These are phyloP conservation scores for Harlomillsia oculata DNA, from an alignment of 1,140 invertebrate species.

Conservation along the genomic window DNA sequence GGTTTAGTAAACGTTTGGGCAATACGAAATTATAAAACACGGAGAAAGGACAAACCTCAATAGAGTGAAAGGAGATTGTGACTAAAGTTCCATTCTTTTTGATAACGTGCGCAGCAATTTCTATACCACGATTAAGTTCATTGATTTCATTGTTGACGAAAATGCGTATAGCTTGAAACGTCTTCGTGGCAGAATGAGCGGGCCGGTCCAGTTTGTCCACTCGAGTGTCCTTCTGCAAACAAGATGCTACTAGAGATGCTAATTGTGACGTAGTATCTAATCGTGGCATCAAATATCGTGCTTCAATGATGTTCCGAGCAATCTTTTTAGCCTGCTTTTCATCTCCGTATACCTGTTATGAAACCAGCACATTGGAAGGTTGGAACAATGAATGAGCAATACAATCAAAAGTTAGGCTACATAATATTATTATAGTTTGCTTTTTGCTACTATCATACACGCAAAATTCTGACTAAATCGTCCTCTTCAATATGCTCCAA, in stretches of 20 bases:
- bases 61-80: conserved; percentile 79
- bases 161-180: conserved; percentile 87
- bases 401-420: too few species aligned
- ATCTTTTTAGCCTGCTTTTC: conserved; percentile 80
- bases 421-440: too few species aligned
- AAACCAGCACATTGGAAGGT: neutral
- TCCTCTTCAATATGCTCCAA: conserved; percentile 64
- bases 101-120: conserved; percentile 65
- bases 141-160: conserved; percentile 97
- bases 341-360: conserved; percentile 63
- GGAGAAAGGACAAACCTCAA: conserved; percentile 45
- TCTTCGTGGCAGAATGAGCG: conserved; percentile 78
- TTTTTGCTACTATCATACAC: too few species aligned
- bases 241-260: conserved; percentile 61
- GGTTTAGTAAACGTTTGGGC: neutral
- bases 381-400: neutral
- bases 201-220: conserved; percentile 62
- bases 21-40: neutral
- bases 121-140: conserved; percentile 82
- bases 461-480: conserved; percentile 72
- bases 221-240: conserved; percentile 47
- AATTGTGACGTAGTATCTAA: conserved; percentile 76
- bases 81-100: conserved; percentile 65
- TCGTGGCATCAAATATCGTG: conserved; percentile 67
- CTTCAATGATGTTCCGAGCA: conserved; percentile 75